Conservation (phyloP, 92 coral and sea anemone genomes). For the Chrysogorgia sp. region DNA sequence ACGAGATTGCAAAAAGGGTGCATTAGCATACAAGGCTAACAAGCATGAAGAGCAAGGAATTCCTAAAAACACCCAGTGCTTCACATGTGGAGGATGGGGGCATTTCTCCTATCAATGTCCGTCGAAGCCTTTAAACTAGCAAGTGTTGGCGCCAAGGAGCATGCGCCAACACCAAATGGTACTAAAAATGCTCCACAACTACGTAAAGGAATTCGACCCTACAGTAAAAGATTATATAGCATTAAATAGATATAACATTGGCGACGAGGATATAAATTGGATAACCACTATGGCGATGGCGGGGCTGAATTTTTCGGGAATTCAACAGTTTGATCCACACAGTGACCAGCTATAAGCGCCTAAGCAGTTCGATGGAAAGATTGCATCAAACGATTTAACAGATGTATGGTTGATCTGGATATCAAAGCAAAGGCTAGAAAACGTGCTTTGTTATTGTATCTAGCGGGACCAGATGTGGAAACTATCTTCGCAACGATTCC, state of each 20-base stretch:
- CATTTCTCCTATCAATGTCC: no score
- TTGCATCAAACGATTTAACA: constrained; percentile 33
- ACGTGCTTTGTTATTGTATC: constrained; percentile 39
- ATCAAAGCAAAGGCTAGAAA: constrained; percentile 42
- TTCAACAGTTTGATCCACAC: constrained; percentile 34
- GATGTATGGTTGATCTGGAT: constrained; percentile 44
- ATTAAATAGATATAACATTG: constrained; percentile 43
- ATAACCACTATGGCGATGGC: constrained; percentile 16
- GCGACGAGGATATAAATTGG: constrained; percentile 39
- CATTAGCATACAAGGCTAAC: no score
- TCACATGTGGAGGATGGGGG: no score
- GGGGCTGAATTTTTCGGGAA: constrained; percentile 12
- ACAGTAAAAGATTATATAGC: no score
- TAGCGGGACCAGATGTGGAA: constrained; percentile 53
- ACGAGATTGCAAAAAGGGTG: no score
- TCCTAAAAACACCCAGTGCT: no score
- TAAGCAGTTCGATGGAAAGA: constrained; percentile 47
- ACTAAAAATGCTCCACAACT: no score
- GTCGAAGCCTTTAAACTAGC: no score
- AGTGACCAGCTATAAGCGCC: constrained; percentile 23
- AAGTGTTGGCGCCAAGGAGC: no score
- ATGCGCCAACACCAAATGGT: no score
- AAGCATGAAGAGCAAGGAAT: no score
- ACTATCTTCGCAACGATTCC: constrained; percentile 42
- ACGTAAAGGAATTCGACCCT: no score